Percentiles rank a stretch among this genome's conserved stretches.
phyloP scores from a whole-genome alignment of 2,797 vertebrate genomes.

The Chanos chanos region DNA sequence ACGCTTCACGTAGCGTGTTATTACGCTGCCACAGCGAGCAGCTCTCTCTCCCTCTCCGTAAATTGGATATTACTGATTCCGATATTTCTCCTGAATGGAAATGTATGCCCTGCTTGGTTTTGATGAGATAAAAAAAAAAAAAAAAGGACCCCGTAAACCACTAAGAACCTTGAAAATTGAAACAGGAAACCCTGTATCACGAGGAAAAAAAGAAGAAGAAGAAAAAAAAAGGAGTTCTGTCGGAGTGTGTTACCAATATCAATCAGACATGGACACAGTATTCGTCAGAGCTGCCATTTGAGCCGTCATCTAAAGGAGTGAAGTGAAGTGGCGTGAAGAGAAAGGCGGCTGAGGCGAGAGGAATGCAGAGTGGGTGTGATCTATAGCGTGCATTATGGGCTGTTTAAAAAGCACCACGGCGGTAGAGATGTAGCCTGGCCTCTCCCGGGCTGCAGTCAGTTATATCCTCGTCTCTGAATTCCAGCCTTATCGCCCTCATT shows the following conservation, averaged over 20 bases:
- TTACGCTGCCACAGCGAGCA: slow-evolving; percentile 75
- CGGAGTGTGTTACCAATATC: slow-evolving; percentile 68
- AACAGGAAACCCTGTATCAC: slow-evolving; percentile 70
- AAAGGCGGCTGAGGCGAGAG: slow-evolving; percentile 61
- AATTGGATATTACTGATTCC: slow-evolving; percentile 80
- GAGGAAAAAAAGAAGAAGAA: no score
- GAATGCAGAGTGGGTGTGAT: slow-evolving; percentile 27
- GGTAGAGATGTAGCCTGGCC: no score
- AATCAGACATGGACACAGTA: slow-evolving; percentile 68
- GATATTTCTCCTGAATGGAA: slow-evolving; percentile 71
- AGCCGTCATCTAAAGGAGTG: slow-evolving; percentile 71
- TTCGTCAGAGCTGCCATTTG: slow-evolving; percentile 65
- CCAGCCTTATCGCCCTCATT: no score
- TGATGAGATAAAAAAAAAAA: slow-evolving; percentile 52
- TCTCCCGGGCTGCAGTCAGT: no score
- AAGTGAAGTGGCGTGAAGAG: slow-evolving; percentile 62
- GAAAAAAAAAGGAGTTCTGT: slow-evolving; percentile 58
- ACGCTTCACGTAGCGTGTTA: slow-evolving; percentile 75
- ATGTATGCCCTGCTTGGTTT: slow-evolving; percentile 69
- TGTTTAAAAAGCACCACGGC: neutral
- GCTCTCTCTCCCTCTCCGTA: slow-evolving; percentile 70
- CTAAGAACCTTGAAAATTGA: slow-evolving; percentile 68
- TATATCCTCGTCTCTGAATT: no score
- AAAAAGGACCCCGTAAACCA: slow-evolving; percentile 52
- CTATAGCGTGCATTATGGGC: neutral